Evolutionary conservation across 2,113 vertebrate species (phyloP).

Genomic region (Eulacestoma nigropectus): DNA sequence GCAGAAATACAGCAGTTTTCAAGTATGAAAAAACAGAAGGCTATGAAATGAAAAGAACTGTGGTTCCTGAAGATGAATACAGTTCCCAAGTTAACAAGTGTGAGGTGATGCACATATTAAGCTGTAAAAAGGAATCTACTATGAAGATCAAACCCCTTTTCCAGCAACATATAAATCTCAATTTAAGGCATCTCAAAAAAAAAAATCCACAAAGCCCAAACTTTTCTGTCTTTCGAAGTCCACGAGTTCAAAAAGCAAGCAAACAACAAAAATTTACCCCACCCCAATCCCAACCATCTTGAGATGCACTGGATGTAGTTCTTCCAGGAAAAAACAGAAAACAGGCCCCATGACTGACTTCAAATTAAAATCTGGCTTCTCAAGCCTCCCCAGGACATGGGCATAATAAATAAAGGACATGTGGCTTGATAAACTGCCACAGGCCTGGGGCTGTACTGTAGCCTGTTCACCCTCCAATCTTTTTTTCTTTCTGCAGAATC

Average conservation of each 20-base stretch:
- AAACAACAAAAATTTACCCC: neutral
- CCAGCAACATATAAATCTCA: neutral
- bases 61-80: neutral
- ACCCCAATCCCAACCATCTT: neutral
- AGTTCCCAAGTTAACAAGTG: neutral
- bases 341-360: neutral
- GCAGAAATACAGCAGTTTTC: neutral
- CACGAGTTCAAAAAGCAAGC: neutral
- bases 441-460: neutral
- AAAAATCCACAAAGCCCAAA: neutral
- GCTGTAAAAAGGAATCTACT: neutral
- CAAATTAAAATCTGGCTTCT: neutral
- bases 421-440: neutral
- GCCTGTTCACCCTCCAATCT: neutral
- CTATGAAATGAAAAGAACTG: neutral
- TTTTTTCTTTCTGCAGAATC: neutral
- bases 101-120: neutral
- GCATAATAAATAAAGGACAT: neutral
- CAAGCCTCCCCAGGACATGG: neutral
- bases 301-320: neutral
- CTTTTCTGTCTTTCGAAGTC: neutral
- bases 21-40: neutral
- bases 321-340: neutral
- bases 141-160: neutral
- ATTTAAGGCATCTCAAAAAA: neutral